Evolutionary conservation across 2,888 invertebrate genomes (phyloP).

Genomic region (Tyria jacobaeae): DNA sequence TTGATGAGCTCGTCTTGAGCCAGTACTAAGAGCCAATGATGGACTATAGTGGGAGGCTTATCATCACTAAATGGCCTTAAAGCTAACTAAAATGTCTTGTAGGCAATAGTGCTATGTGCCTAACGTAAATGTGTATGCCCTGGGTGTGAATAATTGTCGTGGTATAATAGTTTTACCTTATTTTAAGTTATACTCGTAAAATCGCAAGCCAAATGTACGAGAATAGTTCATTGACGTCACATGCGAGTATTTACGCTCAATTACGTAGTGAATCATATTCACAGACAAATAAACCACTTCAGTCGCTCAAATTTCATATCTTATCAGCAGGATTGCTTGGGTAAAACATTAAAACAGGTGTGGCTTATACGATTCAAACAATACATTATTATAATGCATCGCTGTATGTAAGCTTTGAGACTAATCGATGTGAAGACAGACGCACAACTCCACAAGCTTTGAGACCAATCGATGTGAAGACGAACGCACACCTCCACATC

Average conservation of each 20-base stretch:
- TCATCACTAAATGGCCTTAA: background rate
- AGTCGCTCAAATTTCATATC: slow-evolving; percentile 45
- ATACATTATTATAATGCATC: slow-evolving; percentile 25
- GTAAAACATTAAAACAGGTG: slow-evolving; percentile 51
- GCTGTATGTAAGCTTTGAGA: background rate
- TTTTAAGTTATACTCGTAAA: background rate
- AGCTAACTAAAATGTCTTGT: background rate
- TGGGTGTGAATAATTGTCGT: background rate
- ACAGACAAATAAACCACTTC: slow-evolving; percentile 67
- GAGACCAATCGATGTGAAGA: background rate
- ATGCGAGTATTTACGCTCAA: slow-evolving; percentile 43
- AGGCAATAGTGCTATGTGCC: background rate
- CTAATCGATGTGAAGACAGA: background rate
- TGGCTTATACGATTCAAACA: slow-evolving; percentile 28
- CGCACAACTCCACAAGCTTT: background rate
- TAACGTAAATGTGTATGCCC: background rate
- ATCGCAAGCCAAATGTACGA: slow-evolving; percentile 4
- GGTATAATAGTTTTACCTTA: background rate
- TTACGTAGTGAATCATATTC: slow-evolving; percentile 56
- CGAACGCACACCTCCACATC: no score
- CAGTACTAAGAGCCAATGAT: no score
- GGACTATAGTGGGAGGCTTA: background rate
- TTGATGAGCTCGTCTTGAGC: no score
- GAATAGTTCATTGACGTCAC: slow-evolving; percentile 56
- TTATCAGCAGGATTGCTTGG: slow-evolving; percentile 54